Conservation (phyloP, 2,797 vertebrate species). For the Labeo calbasu region DNA sequence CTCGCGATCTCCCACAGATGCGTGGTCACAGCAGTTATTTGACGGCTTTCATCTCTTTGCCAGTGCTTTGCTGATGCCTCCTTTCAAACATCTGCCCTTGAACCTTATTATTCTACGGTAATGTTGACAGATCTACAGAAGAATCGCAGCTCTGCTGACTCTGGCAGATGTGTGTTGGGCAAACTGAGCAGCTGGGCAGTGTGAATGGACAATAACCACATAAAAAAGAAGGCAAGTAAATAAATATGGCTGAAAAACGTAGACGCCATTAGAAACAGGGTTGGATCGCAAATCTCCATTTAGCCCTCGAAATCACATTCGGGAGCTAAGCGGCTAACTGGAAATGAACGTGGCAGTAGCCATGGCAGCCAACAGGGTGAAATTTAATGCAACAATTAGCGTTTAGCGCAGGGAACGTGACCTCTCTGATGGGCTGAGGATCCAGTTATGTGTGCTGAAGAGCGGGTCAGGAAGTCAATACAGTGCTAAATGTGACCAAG, state of each 20-base stretch:
- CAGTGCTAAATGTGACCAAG: constrained; percentile 26
- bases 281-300: constrained; percentile 11
- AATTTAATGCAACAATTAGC: constrained; percentile 56
- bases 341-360: constrained; percentile 49
- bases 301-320: constrained; percentile 21
- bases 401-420: constrained; percentile 42
- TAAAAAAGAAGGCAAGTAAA: constrained; percentile 22
- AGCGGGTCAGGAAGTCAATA: constrained; percentile 38
- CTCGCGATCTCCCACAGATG: constrained; percentile 5
- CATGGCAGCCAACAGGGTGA: constrained; percentile 37
- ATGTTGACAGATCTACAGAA: neutral
- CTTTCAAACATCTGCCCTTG: constrained; percentile 65
- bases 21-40: constrained; percentile 72
- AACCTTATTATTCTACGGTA: constrained; percentile 54
- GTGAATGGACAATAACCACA: constrained; percentile 36
- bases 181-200: constrained; percentile 58
- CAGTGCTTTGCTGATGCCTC: constrained; percentile 6
- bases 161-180: constrained; percentile 6
- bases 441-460: constrained; percentile 18
- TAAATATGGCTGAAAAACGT: neutral
- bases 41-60: constrained; percentile 70
- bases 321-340: neutral
- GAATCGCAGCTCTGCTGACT: neutral
- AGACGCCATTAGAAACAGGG: neutral
- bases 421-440: constrained; percentile 41